A percentile compares a stretch with the other conserved stretches of the same genome.
Conservation (phyloP, 2,888 invertebrate genomes). For the Aspidiotus rigidus region DNA sequence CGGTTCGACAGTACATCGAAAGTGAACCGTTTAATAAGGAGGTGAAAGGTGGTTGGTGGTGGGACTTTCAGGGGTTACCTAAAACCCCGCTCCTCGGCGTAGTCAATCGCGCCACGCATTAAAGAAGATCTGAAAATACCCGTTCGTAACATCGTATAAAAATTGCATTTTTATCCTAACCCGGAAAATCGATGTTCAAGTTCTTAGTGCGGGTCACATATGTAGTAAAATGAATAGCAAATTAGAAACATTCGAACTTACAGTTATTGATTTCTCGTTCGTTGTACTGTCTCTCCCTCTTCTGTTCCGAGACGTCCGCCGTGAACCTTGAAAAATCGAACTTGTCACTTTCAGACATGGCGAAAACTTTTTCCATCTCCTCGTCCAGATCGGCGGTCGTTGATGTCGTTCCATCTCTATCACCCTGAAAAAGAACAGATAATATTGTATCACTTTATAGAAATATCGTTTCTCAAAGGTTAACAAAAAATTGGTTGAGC, state of each 20-base stretch:
- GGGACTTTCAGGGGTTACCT: too few species aligned
- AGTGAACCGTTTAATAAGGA: too few species aligned
- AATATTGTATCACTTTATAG: background rate
- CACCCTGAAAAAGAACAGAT: constrained; percentile 7
- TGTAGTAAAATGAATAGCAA: background rate
- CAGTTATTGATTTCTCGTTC: constrained; percentile 19
- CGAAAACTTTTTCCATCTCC: constrained; percentile 82
- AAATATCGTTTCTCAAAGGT: background rate
- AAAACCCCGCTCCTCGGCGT: too few species aligned
- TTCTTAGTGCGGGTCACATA: background rate
- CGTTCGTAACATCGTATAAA: too few species aligned
- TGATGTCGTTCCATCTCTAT: constrained; percentile 22
- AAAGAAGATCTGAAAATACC: too few species aligned
- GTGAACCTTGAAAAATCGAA: constrained; percentile 53
- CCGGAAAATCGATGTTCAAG: too few species aligned
- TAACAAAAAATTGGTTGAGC: too few species aligned
- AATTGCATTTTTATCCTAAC: too few species aligned
- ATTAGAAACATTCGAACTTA: constrained; percentile 5
- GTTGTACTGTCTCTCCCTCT: constrained; percentile 18
- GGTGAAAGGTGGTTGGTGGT: too few species aligned
- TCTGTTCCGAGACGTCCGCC: constrained; percentile 6
- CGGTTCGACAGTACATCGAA: too few species aligned
- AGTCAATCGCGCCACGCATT: too few species aligned
- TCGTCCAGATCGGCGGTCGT: constrained; percentile 56
- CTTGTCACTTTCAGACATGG: constrained; percentile 52